These are phyloP conservation scores for Ichneumon xanthorius DNA, from an alignment of 2,888 invertebrate genomes.

Conservation along the genomic window DNA sequence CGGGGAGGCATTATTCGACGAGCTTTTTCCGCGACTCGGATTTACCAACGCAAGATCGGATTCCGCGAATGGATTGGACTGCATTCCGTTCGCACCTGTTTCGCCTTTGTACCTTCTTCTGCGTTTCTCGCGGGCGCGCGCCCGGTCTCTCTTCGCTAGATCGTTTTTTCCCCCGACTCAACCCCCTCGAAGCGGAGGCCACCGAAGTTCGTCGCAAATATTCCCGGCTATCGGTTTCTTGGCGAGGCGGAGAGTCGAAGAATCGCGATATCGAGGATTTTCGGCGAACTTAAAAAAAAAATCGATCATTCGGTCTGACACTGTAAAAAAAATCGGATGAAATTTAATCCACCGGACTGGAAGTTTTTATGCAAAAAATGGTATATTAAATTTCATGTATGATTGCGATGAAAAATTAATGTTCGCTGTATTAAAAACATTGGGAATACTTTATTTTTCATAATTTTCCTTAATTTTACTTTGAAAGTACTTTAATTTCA, in stretches of 20 bases:
- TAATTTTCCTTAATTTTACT: too few species aligned
- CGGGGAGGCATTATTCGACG: conserved; percentile 78
- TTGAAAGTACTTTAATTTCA: too few species aligned
- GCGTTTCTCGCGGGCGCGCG: conserved; percentile 41
- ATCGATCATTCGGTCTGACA: too few species aligned
- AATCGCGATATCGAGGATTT: neutral
- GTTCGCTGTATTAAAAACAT: too few species aligned
- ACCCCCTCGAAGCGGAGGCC: neutral
- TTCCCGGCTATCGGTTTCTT: neutral
- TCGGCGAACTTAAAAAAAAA: too few species aligned
- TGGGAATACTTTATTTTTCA: too few species aligned
- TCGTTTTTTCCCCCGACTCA: conserved; percentile 35
- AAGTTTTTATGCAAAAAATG: too few species aligned
- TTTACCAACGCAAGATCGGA: conserved; percentile 82
- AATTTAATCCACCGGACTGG: too few species aligned
- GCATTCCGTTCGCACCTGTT: conserved; percentile 84
- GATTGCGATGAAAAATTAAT: too few species aligned
- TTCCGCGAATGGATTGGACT: conserved; percentile 84
- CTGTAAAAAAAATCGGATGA: too few species aligned
- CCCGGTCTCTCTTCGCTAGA: conserved; percentile 24
- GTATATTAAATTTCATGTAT: too few species aligned
- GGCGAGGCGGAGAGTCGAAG: neutral
- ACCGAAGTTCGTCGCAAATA: neutral
- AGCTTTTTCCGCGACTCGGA: conserved; percentile 80
- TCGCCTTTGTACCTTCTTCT: conserved; percentile 75